Evolutionary conservation across 92 coral and sea anemone species (phyloP).

Genomic region (Hydrozoanthus gracilis): DNA sequence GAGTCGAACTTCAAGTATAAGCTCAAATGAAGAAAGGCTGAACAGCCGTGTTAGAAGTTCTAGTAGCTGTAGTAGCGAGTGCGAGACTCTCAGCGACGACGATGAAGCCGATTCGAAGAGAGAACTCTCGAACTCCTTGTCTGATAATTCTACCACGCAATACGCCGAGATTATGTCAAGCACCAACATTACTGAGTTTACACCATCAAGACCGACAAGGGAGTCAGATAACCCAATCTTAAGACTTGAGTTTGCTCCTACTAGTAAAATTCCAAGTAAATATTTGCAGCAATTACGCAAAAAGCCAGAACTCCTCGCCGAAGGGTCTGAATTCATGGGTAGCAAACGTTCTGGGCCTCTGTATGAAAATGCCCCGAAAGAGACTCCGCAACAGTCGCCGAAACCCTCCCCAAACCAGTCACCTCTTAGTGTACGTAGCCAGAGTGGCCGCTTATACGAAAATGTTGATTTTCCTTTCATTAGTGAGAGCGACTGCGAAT

Average conservation of each 20-base stretch:
- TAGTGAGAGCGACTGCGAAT: conserved; percentile 65
- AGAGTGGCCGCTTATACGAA: conserved; percentile 68
- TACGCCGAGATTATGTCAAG: conserved; percentile 87
- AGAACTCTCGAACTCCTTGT: conserved; percentile 34
- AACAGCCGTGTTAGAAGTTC: conserved; percentile 20
- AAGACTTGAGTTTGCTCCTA: conserved; percentile 76
- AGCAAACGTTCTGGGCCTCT: conserved; percentile 39
- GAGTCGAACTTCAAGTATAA: conserved; percentile 70
- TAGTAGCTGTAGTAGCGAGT: conserved; percentile 44
- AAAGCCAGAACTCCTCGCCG: conserved; percentile 64
- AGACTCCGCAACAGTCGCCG: conserved; percentile 62
- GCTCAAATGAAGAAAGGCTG: conserved; percentile 35
- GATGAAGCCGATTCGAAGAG: background rate
- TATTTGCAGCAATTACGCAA: conserved; percentile 56
- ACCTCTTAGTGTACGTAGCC: conserved; percentile 37
- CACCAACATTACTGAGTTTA: conserved; percentile 60
- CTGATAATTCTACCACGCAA: conserved; percentile 55
- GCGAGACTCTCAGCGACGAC: conserved; percentile 7
- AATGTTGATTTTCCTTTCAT: conserved; percentile 70
- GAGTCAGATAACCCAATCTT: conserved; percentile 95
- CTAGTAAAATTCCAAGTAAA: conserved; percentile 34
- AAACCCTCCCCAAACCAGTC: conserved; percentile 71
- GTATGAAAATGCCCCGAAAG: conserved; percentile 65
- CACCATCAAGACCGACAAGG: conserved; percentile 84
- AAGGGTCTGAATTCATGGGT: background rate